These are phyloP conservation scores for Lepus timidus DNA, from an alignment of 2,113 vertebrate genomes.

Conservation along the genomic window DNA sequence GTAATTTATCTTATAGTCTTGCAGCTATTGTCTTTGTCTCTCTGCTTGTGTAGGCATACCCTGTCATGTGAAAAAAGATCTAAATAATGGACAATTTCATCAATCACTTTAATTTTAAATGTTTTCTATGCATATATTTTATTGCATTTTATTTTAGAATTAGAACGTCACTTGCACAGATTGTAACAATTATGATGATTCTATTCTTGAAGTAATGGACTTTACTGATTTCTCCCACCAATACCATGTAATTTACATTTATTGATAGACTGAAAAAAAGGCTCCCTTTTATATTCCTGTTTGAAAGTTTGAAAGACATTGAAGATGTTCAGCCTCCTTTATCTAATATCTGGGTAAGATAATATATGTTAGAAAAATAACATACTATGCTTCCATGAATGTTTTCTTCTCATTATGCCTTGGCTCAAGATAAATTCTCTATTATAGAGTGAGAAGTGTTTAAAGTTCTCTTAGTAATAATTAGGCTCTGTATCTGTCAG, in stretches of 20 bases:
- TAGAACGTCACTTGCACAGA: slow-evolving; percentile 12
- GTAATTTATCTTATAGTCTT: neutral
- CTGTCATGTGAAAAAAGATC: neutral
- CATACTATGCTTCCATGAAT: slow-evolving; percentile 21
- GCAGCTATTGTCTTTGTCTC: neutral
- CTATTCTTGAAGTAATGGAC: slow-evolving; percentile 61
- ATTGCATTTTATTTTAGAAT: slow-evolving; percentile 49
- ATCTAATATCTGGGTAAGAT: slow-evolving; percentile 1
- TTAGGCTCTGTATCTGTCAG: neutral
- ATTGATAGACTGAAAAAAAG: neutral
- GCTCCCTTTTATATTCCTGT: slow-evolving; percentile 40
- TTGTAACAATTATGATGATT: neutral
- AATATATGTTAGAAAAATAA: neutral
- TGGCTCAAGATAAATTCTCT: neutral
- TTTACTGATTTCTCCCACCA: neutral
- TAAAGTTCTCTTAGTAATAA: slow-evolving; percentile 8
- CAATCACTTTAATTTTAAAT: slow-evolving; percentile 63
- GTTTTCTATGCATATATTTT: slow-evolving; percentile 33
- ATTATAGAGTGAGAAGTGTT: neutral
- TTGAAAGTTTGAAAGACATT: slow-evolving; percentile 41
- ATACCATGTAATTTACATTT: neutral
- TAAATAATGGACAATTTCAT: slow-evolving; percentile 41
- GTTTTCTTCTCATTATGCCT: slow-evolving; percentile 5
- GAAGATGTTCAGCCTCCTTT: slow-evolving; percentile 20
- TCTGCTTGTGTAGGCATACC: neutral